Evolutionary conservation across 2,888 invertebrate genomes (phyloP).

Genomic region (Mimumesa dahlbomi): DNA sequence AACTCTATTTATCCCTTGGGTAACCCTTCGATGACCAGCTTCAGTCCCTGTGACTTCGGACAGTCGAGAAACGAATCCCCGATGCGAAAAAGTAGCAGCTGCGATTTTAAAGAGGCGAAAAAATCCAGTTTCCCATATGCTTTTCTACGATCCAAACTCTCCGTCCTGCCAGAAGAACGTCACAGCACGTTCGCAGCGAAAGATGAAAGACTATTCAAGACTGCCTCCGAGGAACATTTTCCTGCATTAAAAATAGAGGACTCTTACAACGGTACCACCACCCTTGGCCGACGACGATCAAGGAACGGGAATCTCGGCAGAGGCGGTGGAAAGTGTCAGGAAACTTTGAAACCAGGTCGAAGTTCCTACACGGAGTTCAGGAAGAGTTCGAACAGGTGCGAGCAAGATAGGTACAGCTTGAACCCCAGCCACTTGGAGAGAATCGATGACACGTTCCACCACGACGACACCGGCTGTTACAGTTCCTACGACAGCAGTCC

Average conservation of each 20-base stretch:
- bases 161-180: slow-evolving; percentile 89
- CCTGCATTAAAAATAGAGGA: slow-evolving; percentile 74
- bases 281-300: slow-evolving; percentile 73
- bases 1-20: slow-evolving; percentile 36
- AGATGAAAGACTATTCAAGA: slow-evolving; percentile 82
- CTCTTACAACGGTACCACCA: slow-evolving; percentile 75
- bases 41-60: slow-evolving; percentile 72
- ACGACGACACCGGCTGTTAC: slow-evolving; percentile 63
- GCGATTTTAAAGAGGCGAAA: slow-evolving; percentile 79
- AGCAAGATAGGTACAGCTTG: slow-evolving; percentile 70
- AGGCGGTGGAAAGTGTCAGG: slow-evolving; percentile 54
- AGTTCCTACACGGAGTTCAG: slow-evolving; percentile 73
- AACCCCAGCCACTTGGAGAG: slow-evolving; percentile 68
- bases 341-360: slow-evolving; percentile 57
- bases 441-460: slow-evolving; percentile 68
- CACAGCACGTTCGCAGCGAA: slow-evolving; percentile 65
- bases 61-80: slow-evolving; percentile 64
- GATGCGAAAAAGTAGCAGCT: slow-evolving; percentile 75
- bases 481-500: slow-evolving; percentile 61
- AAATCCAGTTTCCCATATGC: slow-evolving; percentile 89
- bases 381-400: slow-evolving; percentile 57
- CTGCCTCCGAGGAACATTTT: slow-evolving; percentile 84
- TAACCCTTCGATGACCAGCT: slow-evolving; percentile 45
- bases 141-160: slow-evolving; percentile 88
- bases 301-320: slow-evolving; percentile 55